phyloP scores from a whole-genome alignment of 92 coral and sea anemone genomes.

The Blastomussa wellsi region DNA sequence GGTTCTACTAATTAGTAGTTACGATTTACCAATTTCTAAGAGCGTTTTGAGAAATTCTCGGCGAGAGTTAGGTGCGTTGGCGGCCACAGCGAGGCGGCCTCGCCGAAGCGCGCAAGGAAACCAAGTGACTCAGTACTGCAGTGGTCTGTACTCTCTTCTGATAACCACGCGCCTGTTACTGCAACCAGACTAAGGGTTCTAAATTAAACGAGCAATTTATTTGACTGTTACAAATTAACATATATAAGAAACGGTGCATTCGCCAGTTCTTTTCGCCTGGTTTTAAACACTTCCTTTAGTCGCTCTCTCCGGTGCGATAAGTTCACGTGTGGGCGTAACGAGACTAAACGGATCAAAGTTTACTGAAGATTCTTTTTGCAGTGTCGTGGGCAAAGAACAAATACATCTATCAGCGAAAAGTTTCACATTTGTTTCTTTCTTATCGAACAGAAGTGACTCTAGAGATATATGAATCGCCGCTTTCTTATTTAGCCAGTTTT shows the following conservation, averaged over 20 bases:
- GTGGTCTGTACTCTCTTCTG: background rate
- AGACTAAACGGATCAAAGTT: background rate
- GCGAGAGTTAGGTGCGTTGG: background rate
- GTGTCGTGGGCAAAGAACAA: background rate
- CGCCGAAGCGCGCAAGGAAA: background rate
- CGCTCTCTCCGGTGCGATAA: background rate
- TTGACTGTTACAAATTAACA: background rate
- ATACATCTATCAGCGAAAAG: background rate
- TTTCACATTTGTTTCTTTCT: background rate
- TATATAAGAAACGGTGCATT: background rate
- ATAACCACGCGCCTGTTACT: background rate
- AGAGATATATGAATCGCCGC: background rate
- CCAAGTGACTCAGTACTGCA: background rate
- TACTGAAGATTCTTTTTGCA: background rate
- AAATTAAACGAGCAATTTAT: background rate
- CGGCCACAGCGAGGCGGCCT: background rate
- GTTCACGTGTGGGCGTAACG: conserved; percentile 21
- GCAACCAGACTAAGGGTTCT: background rate
- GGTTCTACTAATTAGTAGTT: background rate
- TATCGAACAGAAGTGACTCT: background rate
- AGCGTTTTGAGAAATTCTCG: background rate
- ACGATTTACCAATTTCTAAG: background rate
- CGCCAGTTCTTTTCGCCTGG: background rate
- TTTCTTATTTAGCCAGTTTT: too few relatives aligned
- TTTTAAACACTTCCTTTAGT: background rate